Conservation (phyloP, 37 sponge, comb jelly and placozoan species). For the Chondrosia reniformis region DNA sequence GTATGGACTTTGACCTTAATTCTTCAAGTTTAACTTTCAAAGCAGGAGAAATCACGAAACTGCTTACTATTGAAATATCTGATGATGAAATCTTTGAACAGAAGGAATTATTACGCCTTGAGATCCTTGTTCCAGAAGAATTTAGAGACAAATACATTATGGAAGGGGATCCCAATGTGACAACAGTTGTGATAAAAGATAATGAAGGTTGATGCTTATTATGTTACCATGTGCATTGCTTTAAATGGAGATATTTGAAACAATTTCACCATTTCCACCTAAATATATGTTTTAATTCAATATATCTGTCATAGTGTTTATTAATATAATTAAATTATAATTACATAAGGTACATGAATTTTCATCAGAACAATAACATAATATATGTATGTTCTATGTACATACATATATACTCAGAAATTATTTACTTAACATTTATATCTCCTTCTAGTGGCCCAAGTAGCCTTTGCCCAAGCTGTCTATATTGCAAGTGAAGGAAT, state of each 20-base stretch:
- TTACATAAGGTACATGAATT: not conserved
- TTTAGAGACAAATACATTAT: not conserved
- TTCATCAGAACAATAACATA: not conserved
- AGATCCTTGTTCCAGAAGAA: not conserved
- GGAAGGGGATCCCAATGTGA: not conserved
- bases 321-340: too few species aligned
- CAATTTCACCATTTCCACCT: too few species aligned
- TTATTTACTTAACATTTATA: not conserved
- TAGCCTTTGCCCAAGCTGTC: not conserved
- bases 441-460: not conserved
- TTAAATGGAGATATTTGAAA: too few species aligned
- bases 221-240: too few species aligned
- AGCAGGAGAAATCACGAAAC: not conserved
- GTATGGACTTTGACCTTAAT: not conserved
- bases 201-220: not conserved
- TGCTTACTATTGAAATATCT: not conserved
- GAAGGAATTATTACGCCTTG: not conserved
- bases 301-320: too few species aligned
- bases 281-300: too few species aligned
- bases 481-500: slow-evolving; percentile 10
- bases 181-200: not conserved
- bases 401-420: not conserved
- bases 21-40: not conserved
- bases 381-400: not conserved
- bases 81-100: slow-evolving; percentile 6